Percentiles rank a stretch among this genome's conserved stretches.
Conservation (phyloP, 2,797 vertebrate species). For the Hypotaenidia okinawae region DNA sequence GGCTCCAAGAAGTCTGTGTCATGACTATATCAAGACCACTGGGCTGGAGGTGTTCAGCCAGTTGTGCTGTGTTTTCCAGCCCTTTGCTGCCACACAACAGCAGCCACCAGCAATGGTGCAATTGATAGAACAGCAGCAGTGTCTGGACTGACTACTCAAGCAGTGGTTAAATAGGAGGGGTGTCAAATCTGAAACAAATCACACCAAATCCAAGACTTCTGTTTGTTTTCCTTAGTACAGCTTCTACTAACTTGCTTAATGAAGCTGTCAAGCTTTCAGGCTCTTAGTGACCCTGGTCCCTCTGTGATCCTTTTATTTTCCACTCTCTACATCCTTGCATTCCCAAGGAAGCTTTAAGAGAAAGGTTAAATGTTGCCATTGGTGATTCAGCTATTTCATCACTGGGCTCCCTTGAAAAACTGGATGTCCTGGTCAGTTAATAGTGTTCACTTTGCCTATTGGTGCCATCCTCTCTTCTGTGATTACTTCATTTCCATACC, state of each 20-base stretch:
- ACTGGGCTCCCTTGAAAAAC: not conserved
- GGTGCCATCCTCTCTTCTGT: not conserved
- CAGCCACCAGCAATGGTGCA: not conserved
- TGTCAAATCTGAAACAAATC: not conserved
- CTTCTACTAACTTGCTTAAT: not conserved
- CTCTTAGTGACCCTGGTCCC: not conserved
- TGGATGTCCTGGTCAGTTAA: not conserved
- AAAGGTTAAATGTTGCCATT: not conserved
- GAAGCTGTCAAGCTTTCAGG: not conserved
- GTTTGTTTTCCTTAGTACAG: not conserved
- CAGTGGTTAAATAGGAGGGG: rapidly evolving
- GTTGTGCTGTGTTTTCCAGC: not conserved
- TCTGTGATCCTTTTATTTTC: not conserved
- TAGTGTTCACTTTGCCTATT: not conserved
- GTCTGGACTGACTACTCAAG: not conserved
- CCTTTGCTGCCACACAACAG: not conserved
- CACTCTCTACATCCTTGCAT: not conserved
- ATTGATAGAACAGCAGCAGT: not conserved
- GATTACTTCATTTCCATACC: not conserved
- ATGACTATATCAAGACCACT: not conserved
- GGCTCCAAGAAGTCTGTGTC: not conserved
- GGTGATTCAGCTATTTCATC: not conserved
- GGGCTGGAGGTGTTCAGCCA: not conserved
- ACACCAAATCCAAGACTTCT: not conserved
- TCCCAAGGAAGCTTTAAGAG: not conserved